Conservation (phyloP, 2,113 vertebrate species). For the Numenius arquata region DNA sequence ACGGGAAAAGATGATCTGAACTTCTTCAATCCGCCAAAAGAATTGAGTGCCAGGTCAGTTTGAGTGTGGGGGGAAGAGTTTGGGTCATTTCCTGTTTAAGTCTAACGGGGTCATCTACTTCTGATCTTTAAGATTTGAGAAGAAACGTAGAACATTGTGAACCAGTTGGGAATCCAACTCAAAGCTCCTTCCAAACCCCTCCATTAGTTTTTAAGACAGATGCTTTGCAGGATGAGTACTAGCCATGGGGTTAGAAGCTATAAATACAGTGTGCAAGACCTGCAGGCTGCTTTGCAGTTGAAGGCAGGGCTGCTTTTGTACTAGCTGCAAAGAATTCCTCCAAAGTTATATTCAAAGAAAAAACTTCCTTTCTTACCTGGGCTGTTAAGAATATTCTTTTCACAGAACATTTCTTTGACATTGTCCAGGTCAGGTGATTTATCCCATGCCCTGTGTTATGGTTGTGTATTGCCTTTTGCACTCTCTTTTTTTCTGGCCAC, state of each 20-base stretch:
- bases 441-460: neutral
- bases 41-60: neutral
- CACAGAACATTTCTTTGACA: neutral
- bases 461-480: neutral
- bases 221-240: neutral
- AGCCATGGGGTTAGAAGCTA: neutral
- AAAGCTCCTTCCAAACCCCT: neutral
- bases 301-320: slow-evolving; percentile 6
- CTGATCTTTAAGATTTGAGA: neutral
- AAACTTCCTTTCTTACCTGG: neutral
- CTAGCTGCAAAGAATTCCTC: slow-evolving; percentile 10
- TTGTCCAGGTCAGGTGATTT: neutral
- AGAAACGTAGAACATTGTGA: neutral
- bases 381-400: neutral
- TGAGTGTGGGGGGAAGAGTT: neutral
- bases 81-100: neutral
- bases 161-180: neutral
- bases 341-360: neutral
- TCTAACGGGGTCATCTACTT: neutral
- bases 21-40: neutral
- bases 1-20: neutral
- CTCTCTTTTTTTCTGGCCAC: neutral
- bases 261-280: neutral
- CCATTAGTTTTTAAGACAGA: neutral
- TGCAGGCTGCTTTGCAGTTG: neutral